Percentiles rank a stretch among this genome's conserved stretches.
Conservation (phyloP, 2,113 vertebrate genomes). For the Glaucomys volans region DNA sequence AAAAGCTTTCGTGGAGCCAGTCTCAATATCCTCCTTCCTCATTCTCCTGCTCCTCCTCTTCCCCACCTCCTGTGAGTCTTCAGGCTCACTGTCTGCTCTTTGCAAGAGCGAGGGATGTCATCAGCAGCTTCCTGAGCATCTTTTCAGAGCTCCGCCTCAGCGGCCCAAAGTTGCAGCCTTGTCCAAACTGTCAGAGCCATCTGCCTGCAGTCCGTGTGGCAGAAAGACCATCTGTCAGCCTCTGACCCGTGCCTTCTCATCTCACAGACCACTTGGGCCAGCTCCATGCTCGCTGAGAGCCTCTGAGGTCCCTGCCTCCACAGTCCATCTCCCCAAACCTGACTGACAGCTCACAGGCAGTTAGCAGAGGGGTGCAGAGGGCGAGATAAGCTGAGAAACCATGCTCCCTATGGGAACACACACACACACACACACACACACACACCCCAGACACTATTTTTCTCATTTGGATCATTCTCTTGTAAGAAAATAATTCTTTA, state of each 20-base stretch:
- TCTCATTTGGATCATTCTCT: conserved; percentile 44
- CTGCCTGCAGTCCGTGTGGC: conserved; percentile 86
- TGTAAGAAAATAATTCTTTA: conserved; percentile 51
- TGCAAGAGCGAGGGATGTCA: conserved; percentile 70
- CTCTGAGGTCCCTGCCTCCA: conserved; percentile 68
- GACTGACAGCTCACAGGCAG: conserved; percentile 69
- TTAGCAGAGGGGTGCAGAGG: conserved; percentile 47
- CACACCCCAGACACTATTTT: not conserved
- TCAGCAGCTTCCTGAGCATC: conserved; percentile 76
- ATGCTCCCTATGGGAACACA: not conserved
- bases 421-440: not conserved
- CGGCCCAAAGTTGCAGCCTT: conserved; percentile 86
- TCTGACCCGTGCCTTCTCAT: conserved; percentile 84
- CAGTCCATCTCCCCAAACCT: conserved; percentile 60
- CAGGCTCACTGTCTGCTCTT: conserved; percentile 66
- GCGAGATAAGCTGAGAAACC: conserved; percentile 13
- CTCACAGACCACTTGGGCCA: conserved; percentile 79
- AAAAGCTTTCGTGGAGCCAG: not conserved
- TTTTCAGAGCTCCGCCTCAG: conserved; percentile 83
- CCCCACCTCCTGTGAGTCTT: conserved; percentile 68
- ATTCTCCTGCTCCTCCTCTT: not conserved
- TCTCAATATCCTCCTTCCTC: not conserved
- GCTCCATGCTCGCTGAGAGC: conserved; percentile 79
- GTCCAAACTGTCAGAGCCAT: conserved; percentile 88
- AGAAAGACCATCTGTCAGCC: conserved; percentile 88